Conservation (phyloP, 1,140 invertebrate genomes). For the Drosophila insularis region DNA sequence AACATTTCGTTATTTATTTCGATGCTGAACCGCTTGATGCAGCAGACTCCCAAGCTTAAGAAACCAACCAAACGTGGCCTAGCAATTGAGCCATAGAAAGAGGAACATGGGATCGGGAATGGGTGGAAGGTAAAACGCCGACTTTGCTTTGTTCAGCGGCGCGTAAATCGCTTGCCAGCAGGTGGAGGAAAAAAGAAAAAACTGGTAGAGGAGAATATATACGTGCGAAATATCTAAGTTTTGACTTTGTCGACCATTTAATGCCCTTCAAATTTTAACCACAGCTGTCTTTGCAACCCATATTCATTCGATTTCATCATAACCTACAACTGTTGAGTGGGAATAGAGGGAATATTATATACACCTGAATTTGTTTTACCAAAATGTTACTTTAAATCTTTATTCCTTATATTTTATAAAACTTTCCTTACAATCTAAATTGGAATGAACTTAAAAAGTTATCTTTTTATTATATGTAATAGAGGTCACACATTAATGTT, state of each 20-base stretch:
- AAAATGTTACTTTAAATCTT: no score
- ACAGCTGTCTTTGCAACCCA: no score
- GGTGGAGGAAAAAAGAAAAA: background rate
- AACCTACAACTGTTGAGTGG: no score
- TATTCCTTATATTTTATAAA: no score
- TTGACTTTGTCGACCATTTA: background rate
- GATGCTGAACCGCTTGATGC: slow-evolving; percentile 37
- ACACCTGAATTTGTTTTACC: no score
- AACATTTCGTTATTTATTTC: slow-evolving; percentile 62
- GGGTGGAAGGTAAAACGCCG: slow-evolving; percentile 51
- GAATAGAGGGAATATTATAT: no score
- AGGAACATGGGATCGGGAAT: background rate
- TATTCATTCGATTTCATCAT: no score
- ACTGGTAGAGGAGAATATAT: background rate
- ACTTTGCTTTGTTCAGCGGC: slow-evolving; percentile 77
- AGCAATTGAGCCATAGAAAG: slow-evolving; percentile 52
- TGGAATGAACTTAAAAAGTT: no score
- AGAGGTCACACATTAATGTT: no score
- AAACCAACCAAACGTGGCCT: slow-evolving; percentile 51
- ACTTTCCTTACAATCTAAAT: no score
- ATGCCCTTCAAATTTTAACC: background rate
- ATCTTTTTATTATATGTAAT: no score
- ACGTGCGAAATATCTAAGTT: background rate
- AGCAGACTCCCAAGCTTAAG: slow-evolving; percentile 30
- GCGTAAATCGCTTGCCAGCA: slow-evolving; percentile 59